phyloP scores from a whole-genome alignment of 92 coral and sea anemone species.

The Scolanthus callimorphus region DNA sequence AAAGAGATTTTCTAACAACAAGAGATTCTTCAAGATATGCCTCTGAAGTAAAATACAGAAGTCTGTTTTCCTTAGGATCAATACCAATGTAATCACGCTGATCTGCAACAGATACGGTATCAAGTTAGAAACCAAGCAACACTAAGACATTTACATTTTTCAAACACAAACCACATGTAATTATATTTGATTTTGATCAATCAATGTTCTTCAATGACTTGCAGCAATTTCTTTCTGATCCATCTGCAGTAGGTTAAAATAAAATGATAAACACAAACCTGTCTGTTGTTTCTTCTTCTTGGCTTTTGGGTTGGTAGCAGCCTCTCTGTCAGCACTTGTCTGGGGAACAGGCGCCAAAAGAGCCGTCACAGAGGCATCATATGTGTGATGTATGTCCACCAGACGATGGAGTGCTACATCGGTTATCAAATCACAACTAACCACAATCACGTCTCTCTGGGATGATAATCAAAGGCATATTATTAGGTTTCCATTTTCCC shows the following conservation, averaged over 20 bases:
- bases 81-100: conserved; percentile 88
- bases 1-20: conserved; percentile 76
- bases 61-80: conserved; percentile 72
- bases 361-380: conserved; percentile 85
- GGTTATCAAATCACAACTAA: conserved; percentile 91
- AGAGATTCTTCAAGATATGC: conserved; percentile 93
- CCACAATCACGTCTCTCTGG: conserved; percentile 92
- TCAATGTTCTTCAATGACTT: too few relatives aligned
- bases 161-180: too few relatives aligned
- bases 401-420: conserved; percentile 94
- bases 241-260: too few relatives aligned
- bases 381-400: conserved; percentile 91
- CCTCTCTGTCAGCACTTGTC: conserved; percentile 90
- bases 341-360: conserved; percentile 79
- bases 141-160: too few relatives aligned
- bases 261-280: too few relatives aligned
- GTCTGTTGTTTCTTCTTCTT: conserved; percentile 55
- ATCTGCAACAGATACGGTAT: too few relatives aligned
- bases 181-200: too few relatives aligned
- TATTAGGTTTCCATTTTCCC: too few relatives aligned
- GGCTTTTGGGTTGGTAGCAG: conserved; percentile 73
- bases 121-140: too few relatives aligned
- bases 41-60: conserved; percentile 82
- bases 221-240: too few relatives aligned
- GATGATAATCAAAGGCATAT: too few relatives aligned